Conservation (phyloP, 2,113 vertebrate species). For the Cyanoderma ruficeps region DNA sequence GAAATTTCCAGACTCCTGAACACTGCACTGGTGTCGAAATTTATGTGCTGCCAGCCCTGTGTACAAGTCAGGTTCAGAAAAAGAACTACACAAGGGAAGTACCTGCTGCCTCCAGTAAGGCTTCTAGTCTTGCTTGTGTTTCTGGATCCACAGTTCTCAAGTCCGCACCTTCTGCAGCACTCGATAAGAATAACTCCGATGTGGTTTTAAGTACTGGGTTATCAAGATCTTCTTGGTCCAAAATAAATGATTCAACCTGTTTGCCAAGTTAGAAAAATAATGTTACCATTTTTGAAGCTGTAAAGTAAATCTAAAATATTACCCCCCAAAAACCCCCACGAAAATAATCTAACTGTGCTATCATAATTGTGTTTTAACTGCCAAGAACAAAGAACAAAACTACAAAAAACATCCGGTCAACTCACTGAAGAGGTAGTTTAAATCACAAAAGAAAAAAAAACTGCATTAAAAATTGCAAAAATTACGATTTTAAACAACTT, state of each 20-base stretch:
- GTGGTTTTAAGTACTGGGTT: slow-evolving; percentile 98
- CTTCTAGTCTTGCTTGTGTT: slow-evolving; percentile 96
- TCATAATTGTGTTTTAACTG: neutral
- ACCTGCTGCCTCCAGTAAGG: slow-evolving; percentile 97
- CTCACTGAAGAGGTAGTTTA: neutral
- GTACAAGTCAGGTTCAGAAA: neutral
- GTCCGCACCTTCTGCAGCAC: slow-evolving; percentile 92
- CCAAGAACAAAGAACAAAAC: neutral
- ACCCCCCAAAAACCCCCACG: accelerated
- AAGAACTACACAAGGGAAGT: slow-evolving; percentile 41
- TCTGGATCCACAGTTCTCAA: slow-evolving; percentile 97
- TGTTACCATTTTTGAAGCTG: neutral
- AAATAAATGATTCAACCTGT: slow-evolving; percentile 98
- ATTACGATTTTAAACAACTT: neutral
- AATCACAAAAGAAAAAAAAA: neutral
- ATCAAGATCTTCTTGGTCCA: slow-evolving; percentile 99
- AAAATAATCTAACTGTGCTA: neutral
- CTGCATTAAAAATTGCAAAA: neutral
- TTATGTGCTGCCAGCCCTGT: neutral
- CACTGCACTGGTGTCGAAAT: neutral
- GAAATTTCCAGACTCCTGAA: neutral
- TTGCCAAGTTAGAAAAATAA: slow-evolving; percentile 44
- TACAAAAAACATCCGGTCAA: neutral
- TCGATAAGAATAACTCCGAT: slow-evolving; percentile 94
- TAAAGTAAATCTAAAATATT: neutral